Evolutionary conservation across 2,113 vertebrate species (phyloP).

Genomic region (Percina caprodes): DNA sequence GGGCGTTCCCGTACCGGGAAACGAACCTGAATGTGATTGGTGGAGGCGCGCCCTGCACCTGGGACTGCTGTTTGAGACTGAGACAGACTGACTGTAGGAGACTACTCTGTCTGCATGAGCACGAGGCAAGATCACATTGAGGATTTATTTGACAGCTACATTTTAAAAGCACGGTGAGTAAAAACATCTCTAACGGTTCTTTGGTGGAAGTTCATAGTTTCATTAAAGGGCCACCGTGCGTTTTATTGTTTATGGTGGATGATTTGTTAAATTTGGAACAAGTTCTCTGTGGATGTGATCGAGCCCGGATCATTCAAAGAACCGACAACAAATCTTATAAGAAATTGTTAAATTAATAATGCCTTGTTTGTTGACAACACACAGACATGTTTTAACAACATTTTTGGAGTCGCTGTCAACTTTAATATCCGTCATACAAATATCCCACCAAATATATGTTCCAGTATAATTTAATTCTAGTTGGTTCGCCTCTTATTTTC

Average conservation of each 20-base stretch:
- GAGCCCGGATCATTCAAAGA: neutral
- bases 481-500: neutral
- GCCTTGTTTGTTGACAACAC: neutral
- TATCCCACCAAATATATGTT: neutral
- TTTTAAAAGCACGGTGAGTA: constrained; percentile 49
- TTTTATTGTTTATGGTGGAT: neutral
- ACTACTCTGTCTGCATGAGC: neutral
- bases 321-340: neutral
- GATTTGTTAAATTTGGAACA: neutral
- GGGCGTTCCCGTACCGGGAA: constrained; percentile 14
- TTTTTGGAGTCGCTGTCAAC: neutral
- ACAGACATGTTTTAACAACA: neutral
- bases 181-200: neutral
- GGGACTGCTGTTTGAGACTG: constrained; percentile 12
- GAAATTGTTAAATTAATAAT: neutral
- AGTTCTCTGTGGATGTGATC: neutral
- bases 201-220: neutral
- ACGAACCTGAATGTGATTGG: constrained; percentile 62
- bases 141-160: neutral
- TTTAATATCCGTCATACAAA: neutral
- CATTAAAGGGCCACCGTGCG: neutral
- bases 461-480: too few relatives aligned
- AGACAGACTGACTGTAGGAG: accelerated
- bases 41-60: constrained; percentile 42
- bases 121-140: neutral